Base-by-base conservation (phyloP, 1,140 invertebrate species). In the Panagrolaimus sp. region DNA sequence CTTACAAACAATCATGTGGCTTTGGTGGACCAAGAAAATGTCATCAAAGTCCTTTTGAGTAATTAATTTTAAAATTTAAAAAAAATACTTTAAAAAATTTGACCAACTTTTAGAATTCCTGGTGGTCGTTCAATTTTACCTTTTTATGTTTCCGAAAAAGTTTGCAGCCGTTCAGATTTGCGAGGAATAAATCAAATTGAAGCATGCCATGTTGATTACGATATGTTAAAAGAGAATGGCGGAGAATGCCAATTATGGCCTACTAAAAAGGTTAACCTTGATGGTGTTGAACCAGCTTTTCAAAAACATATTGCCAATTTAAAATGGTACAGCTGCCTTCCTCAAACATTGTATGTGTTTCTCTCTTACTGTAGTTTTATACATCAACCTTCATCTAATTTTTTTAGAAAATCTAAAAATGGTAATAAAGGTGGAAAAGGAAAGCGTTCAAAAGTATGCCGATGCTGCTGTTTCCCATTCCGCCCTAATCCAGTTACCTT, bases 401-500 rank as follows among this genome's bases (percentile, higher is more conserved):
- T 13, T 57, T 57, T 16, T n/a, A 11, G 27, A 57, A 25, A 25
- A 57, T 16, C 27, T 16, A 20, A 57, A 25, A 11, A 4, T 57
- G 27, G 51, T 20, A 27, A n/a, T n/a, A n/a, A 57, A 16, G 51
- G 51, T 27, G 74, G 65, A n/a, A 75, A 77, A 65, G 71, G 70
- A 23, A 69, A 73, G 23, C 69, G 70, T 20, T 74, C 70, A n/a
- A 82, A 82, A 67, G 75, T 78, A 9, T 82, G 80, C 65, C 70
- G 80, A 9, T 82, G 80, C 64, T 82, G 80, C 66, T 82, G 80
- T 61, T 82, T 77, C 67, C 80, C 80, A 57, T 82, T 83, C 75
- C 70, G 51, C 11, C 20, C 27, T n/a, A 57, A 57, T 57, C 51
- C 51, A 11, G 68, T 71, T 25, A 83, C 77, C 8, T 80, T 77